phyloP scores from a whole-genome alignment of 2,888 invertebrate genomes.

The Tetheella fluctuosa region DNA sequence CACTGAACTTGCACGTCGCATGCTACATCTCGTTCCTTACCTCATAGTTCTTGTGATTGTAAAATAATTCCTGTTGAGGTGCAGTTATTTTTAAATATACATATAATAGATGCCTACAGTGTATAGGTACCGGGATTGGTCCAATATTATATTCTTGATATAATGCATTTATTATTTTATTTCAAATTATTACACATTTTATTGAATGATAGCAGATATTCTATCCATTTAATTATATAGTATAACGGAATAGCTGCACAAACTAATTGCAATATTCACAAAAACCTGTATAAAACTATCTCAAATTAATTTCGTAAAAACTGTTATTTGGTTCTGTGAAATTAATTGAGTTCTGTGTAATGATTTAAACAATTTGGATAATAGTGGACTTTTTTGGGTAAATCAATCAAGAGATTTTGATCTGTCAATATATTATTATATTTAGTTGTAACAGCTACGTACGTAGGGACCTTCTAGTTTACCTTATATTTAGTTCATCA shows the following conservation, averaged over 20 bases:
- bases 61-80: conserved; percentile 66
- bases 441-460: background rate
- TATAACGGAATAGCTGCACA: conserved; percentile 3
- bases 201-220: background rate
- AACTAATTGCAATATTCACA: background rate
- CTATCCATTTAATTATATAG: conserved; percentile 3
- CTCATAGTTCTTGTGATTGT: conserved; percentile 78
- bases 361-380: background rate
- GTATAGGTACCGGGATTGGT: background rate
- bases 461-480: background rate
- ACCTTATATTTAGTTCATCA: background rate
- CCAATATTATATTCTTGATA: background rate
- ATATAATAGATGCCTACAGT: conserved; percentile 11
- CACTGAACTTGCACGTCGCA: conserved; percentile 79
- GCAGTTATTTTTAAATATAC: conserved; percentile 45
- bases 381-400: background rate
- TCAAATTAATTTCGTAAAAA: background rate
- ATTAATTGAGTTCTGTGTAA: background rate
- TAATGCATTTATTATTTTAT: background rate
- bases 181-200: background rate
- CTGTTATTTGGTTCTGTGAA: conserved; percentile 4
- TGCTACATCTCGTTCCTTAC: conserved; percentile 71
- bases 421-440: background rate
- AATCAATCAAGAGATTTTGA: background rate
- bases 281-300: background rate